Evolutionary conservation across 2,888 invertebrate genomes (phyloP), one percentile per base, ranked within the genome.

Genomic region (Xanthorhoe spadicearia): DNA sequence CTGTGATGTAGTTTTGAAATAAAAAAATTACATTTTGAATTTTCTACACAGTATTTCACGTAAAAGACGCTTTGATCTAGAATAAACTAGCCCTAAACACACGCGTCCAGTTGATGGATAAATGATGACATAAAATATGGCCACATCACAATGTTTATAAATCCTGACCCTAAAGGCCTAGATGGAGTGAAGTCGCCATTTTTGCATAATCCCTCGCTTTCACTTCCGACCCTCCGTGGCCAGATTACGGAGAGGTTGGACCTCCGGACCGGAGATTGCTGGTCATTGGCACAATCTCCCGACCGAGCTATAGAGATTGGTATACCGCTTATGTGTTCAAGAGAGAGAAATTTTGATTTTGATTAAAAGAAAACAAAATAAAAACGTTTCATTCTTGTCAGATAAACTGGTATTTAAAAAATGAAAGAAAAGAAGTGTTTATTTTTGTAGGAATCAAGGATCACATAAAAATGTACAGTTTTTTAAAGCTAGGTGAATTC

Each of bases 181-280:
- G n/a, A n/a, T 18, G 28, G 32, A 43, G 35, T 55, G 48, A 35
- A 63, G 50, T 43, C 53, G 32, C 52, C 52, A 50, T 57, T 57
- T 68, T 61, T 64, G 61, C 64, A 68, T 68, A 68, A 68, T 68
- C 68, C 60, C 15, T 49, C 61, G 56, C 60, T 60, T 63, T 64
- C 23, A 68, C 67, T 68, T 50, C 57, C 64, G 68, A 63, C 64
- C 64, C 57, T 57, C 19, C 53, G 49, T 58, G 61, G 35, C 28
- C 46, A 15, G 54, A 55, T 62, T 51, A 51, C n/a, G 18, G 35
- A 13, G 7, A 48, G 62, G 46, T 50, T 28, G 38, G 15, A 59
- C 54, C 43, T 50, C 68, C 18, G 60, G 67, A 63, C 63, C 56
- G 63, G 63, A 67, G 56, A 64, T 64, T 64, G n/a, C 38, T 56